A percentile compares a stretch with the other conserved stretches of the same genome.
phyloP scores from a whole-genome alignment of 2,797 vertebrate genomes.

The Anolis apletophallus region DNA sequence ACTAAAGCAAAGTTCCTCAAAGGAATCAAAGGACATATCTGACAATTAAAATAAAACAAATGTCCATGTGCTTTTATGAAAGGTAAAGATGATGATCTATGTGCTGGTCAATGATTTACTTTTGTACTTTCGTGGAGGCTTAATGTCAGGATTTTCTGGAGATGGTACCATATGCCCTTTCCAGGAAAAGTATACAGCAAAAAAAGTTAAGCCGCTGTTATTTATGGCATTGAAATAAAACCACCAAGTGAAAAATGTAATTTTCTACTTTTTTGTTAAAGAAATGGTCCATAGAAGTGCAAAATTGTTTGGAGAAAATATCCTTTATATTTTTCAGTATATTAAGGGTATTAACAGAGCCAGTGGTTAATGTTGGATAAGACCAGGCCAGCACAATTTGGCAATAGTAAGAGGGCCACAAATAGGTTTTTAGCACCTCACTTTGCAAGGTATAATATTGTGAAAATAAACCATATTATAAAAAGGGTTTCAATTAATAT shows the following conservation, averaged over 20 bases:
- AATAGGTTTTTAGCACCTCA: too few species aligned
- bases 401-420: too few species aligned
- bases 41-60: slow-evolving; percentile 58
- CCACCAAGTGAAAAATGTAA: slow-evolving; percentile 59
- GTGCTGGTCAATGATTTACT: slow-evolving; percentile 60
- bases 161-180: slow-evolving; percentile 63
- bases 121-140: slow-evolving; percentile 57
- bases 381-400: too few species aligned
- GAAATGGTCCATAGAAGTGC: not conserved
- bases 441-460: too few species aligned
- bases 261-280: slow-evolving; percentile 56
- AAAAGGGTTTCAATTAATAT: too few species aligned
- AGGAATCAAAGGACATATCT: slow-evolving; percentile 63
- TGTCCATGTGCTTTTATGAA: slow-evolving; percentile 60
- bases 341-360: too few species aligned
- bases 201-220: slow-evolving; percentile 70
- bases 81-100: slow-evolving; percentile 63
- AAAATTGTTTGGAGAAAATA: too few species aligned
- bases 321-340: too few species aligned
- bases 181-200: slow-evolving; percentile 63
- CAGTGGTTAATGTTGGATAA: too few species aligned
- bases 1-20: slow-evolving; percentile 74
- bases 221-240: slow-evolving; percentile 80
- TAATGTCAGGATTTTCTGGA: slow-evolving; percentile 71
- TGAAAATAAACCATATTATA: too few species aligned